These are phyloP conservation scores for Nanorana parkeri DNA, from an alignment of 2,113 vertebrate species.

Conservation along the genomic window DNA sequence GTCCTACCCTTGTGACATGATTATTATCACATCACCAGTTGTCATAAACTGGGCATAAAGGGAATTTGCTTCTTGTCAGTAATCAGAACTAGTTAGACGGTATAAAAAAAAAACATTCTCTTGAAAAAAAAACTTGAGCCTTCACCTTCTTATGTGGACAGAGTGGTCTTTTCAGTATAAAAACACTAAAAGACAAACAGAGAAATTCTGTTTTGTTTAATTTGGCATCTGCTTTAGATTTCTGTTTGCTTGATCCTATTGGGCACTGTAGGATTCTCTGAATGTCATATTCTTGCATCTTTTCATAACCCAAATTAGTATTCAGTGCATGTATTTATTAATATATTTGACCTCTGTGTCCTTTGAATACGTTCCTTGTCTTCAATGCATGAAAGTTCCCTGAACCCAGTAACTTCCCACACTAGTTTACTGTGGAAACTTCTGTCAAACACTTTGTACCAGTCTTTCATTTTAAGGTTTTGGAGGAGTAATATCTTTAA, in stretches of 20 bases:
- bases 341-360: background rate
- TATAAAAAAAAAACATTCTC: too few species aligned
- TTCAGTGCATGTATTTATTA: background rate
- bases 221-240: background rate
- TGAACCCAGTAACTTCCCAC: slow-evolving; percentile 6
- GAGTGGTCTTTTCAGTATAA: too few species aligned
- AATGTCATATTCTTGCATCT: slow-evolving; percentile 8
- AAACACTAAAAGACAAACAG: too few species aligned
- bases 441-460: background rate
- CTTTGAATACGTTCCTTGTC: background rate
- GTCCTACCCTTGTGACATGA: too few species aligned
- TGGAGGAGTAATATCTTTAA: slow-evolving; percentile 4
- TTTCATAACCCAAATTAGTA: background rate
- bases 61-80: too few species aligned
- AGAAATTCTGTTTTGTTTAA: too few species aligned
- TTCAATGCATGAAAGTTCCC: background rate
- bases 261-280: background rate
- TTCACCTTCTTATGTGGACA: too few species aligned
- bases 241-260: background rate
- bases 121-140: too few species aligned
- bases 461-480: slow-evolving; percentile 3
- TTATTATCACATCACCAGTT: too few species aligned
- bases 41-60: too few species aligned
- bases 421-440: slow-evolving; percentile 8
- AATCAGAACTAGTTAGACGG: too few species aligned